Percentiles rank a stretch among this genome's conserved stretches.
Conservation (phyloP, 2,797 vertebrate species). For the Graptemys geographica region DNA sequence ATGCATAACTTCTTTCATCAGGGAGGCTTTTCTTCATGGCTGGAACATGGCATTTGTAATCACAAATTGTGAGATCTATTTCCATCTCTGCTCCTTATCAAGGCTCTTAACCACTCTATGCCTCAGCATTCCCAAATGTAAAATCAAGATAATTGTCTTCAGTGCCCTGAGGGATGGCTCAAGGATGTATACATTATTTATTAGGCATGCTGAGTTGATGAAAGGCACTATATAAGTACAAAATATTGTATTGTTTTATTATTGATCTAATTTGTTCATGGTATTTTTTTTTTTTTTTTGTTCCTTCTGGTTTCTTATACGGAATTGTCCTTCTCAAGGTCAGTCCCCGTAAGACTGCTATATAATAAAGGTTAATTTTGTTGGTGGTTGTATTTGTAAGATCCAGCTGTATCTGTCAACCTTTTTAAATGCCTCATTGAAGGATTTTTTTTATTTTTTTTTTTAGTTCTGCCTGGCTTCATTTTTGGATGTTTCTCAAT, state of each 20-base stretch:
- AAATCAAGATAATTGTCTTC: background rate
- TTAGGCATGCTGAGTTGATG: background rate
- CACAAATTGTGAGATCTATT: background rate
- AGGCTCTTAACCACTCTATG: background rate
- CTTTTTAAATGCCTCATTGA: slow-evolving; percentile 66
- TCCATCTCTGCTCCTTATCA: background rate
- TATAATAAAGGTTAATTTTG: slow-evolving; percentile 25
- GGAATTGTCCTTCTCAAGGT: background rate
- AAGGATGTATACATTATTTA: background rate
- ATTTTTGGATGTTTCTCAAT: slow-evolving; percentile 67
- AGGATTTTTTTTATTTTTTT: slow-evolving; percentile 59
- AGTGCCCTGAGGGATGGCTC: background rate
- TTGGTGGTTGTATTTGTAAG: slow-evolving; percentile 54
- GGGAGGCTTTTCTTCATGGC: background rate
- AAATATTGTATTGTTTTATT: background rate
- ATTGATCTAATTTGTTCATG: background rate
- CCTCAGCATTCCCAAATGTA: background rate
- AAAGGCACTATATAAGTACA: background rate
- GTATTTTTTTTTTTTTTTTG: background rate
- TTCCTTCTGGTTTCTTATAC: slow-evolving; percentile 12
- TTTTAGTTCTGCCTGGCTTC: slow-evolving; percentile 68
- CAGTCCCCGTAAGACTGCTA: slow-evolving; percentile 12
- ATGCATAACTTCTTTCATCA: background rate
- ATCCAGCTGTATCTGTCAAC: slow-evolving; percentile 69
- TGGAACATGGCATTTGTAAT: background rate